Conservation (phyloP, 2,797 vertebrate genomes). For the Pseudotriccus pelzelni region DNA sequence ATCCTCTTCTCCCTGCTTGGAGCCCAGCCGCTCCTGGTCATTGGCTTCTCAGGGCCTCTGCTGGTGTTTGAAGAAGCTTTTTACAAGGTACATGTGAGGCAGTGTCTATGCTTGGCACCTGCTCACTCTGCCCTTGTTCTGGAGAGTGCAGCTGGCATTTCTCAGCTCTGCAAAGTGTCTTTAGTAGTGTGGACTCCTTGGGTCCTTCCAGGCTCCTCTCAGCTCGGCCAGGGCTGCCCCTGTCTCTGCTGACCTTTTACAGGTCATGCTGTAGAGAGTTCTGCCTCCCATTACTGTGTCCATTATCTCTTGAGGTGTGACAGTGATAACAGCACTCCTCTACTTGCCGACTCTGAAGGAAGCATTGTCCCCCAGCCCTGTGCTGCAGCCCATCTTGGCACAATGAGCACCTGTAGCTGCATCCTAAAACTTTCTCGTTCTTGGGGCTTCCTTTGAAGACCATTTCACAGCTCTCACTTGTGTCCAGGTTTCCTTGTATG, state of each 20-base stretch:
- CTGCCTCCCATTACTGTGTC: neutral
- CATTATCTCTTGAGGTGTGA: neutral
- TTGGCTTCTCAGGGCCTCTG: conserved; percentile 94
- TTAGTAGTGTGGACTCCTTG: neutral
- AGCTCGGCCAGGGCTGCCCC: neutral
- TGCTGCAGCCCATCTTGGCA: neutral
- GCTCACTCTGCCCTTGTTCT: neutral
- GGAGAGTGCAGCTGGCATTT: neutral
- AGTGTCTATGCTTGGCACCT: neutral
- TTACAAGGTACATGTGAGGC: conserved; percentile 84
- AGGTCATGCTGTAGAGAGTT: neutral
- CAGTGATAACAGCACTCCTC: neutral
- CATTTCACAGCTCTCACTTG: neutral
- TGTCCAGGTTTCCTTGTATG: neutral
- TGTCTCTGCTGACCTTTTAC: neutral
- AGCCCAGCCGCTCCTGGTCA: conserved; percentile 94
- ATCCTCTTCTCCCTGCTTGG: conserved; percentile 91
- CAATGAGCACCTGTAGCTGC: neutral
- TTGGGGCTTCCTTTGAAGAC: neutral
- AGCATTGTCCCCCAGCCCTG: neutral
- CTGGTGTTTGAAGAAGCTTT: conserved; percentile 97
- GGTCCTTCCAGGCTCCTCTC: neutral
- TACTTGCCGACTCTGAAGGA: neutral
- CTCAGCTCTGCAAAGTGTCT: neutral
- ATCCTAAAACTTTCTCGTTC: neutral